Conservation (phyloP, 2,113 vertebrate species). For the Neolamprologus cancellatus region DNA sequence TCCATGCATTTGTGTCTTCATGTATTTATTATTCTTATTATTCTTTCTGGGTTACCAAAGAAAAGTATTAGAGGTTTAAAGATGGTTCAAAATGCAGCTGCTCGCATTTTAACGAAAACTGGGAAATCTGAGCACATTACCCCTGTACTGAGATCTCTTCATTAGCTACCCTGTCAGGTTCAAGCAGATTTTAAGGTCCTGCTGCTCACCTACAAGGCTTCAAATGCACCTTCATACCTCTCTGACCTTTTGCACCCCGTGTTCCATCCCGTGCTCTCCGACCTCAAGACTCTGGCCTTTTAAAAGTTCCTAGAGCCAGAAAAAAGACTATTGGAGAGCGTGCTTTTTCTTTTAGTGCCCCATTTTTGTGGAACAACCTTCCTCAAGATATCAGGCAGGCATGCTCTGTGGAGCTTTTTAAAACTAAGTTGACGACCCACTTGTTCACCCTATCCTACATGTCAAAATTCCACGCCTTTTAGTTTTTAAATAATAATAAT, state of each 20-base stretch:
- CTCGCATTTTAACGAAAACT: not conserved
- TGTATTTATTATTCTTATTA: not conserved
- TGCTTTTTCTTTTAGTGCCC: not conserved
- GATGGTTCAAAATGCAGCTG: not conserved
- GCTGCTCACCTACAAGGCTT: not conserved
- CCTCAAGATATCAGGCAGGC: not conserved
- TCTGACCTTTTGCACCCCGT: not conserved
- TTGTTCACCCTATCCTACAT: not conserved
- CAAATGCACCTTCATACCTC: not conserved
- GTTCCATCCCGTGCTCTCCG: rapidly evolving
- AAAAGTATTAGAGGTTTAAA: not conserved
- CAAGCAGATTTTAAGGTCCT: not conserved
- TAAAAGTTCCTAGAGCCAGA: not conserved
- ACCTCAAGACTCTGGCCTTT: not conserved
- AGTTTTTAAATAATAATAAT: not conserved
- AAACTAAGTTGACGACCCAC: not conserved
- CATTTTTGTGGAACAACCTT: not conserved
- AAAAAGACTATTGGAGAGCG: rapidly evolving
- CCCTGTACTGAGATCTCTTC: not conserved
- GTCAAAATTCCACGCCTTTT: not conserved
- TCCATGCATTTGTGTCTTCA: not conserved
- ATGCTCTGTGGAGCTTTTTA: not conserved
- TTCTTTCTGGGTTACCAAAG: not conserved
- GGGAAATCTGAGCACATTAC: not conserved
- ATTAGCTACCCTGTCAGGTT: not conserved